Evolutionary conservation across 2,888 invertebrate genomes (phyloP), one percentile per base, ranked within the genome.

Genomic region (Melikaiella ostensackeni): DNA sequence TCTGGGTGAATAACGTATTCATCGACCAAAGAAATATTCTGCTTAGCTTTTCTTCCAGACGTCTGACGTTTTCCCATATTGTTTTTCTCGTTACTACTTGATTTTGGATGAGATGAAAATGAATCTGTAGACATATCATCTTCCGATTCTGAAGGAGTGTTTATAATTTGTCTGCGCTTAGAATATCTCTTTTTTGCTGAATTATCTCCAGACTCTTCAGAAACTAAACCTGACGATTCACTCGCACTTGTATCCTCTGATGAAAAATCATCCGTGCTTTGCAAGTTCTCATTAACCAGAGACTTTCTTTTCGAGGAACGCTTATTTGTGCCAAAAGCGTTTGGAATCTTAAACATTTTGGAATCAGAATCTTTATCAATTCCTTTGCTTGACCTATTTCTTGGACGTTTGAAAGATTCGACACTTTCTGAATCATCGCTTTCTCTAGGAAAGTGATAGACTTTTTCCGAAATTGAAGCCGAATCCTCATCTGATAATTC

Each of bases 341-440:
- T 85, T 0, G 89, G 89, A 70, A 88, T 62, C 78, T 89, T 89
- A 50, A 88, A 89, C 1, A 82, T 83, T 21, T 89, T 87, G 9
- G 77, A 73, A 70, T 70, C 30, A 13, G n/a, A 50, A 19, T 75
- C 55, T 76, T 64, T 27, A 38, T 70, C 66, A 50, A 11, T 46
- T 70, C 19, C 46, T 30, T 50, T 70, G 11, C 11, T 35, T 21
- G 63, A 35, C 4, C 11, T n/a, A 3, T 63, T 63, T n/a, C 13
- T 63, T 21, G 35, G 11, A 21, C 19, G 24, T 24, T 66, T 66
- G 24, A 27, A 42, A 46, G 27, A 46, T 66, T 66, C 46, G 6
- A 27, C 24, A 64, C 64, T 38, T 66, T n/a, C 46, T 6, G 70
- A 70, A 50, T 70, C 70, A 9, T 70, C 70, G n/a, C 70, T 70